phyloP scores from a whole-genome alignment of 2,888 invertebrate species.

The Ganaspis brasiliensis region DNA sequence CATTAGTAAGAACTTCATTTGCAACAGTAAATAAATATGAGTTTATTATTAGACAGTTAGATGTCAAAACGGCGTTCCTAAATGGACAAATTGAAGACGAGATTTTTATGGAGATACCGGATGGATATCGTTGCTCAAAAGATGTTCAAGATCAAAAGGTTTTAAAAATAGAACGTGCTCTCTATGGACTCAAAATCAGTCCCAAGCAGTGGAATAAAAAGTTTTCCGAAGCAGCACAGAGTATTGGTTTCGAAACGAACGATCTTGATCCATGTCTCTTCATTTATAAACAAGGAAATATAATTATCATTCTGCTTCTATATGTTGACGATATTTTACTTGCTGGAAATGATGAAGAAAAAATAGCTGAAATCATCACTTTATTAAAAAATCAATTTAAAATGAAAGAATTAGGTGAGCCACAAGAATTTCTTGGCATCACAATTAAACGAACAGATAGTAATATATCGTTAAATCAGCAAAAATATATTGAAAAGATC shows the following conservation, averaged over 20 bases:
- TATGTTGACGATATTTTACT: constrained; percentile 51
- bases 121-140: constrained; percentile 25
- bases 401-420: constrained; percentile 46
- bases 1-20: constrained; percentile 50
- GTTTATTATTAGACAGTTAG: constrained; percentile 44
- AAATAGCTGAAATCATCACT: constrained; percentile 45
- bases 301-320: constrained; percentile 4
- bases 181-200: constrained; percentile 55
- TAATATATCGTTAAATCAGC: neutral
- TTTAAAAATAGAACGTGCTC: constrained; percentile 54
- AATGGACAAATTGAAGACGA: constrained; percentile 47
- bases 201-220: constrained; percentile 51
- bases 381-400: constrained; percentile 34
- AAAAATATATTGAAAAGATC: constrained; percentile 6
- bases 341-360: constrained; percentile 48
- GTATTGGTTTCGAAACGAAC: neutral
- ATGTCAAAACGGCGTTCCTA: constrained; percentile 51
- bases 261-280: neutral
- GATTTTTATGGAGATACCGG: constrained; percentile 48
- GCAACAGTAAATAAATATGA: constrained; percentile 51
- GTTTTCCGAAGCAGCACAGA: constrained; percentile 9
- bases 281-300: neutral
- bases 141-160: constrained; percentile 44
- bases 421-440: constrained; percentile 35
- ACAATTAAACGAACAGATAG: constrained; percentile 5